Evolutionary conservation across 2,113 vertebrate genomes (phyloP), one percentile per base, ranked within the genome.

Genomic region (Perccottus glenii): DNA sequence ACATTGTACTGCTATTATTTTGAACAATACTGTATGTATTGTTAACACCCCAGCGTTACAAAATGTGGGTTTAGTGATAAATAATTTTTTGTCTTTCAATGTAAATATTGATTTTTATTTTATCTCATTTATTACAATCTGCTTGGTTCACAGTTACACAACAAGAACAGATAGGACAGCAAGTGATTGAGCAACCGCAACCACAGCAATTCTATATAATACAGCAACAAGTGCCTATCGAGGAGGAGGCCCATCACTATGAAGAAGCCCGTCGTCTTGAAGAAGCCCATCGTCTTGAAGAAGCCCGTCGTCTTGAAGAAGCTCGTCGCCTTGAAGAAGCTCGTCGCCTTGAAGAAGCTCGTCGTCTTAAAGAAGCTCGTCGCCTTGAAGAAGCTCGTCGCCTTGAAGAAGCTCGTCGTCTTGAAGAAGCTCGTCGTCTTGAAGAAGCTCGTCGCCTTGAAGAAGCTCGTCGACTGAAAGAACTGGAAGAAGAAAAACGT

Each of bases 401-500:
- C 3, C 4, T 27, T 9, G 49, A 51, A 51, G 49, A 51, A 27
- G 49, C 49, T 9, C n/a, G 49, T n/a, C n/a, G 9, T 15, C 8
- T n/a, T 10, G 57, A 43, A 32, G 42, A 43, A 10, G 57, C 42
- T 5, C 14, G 38, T 6, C 19, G 40, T 11, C 4, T 16, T 11
- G 16, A 60, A 6, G 59, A 58, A 11, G 12, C 51, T 12, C 27
- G 27, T 3, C n/a, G 2, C 9, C 9, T 53, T 6, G 51, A 58
- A 16, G 55, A 42, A 43, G 38, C 36, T 11, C 55, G n/a, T 4
- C 8, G 38, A 4, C 15, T 58, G 6, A 43, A 43, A 43, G 56
- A 58, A 40, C 16, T 65, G 0, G 75, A 85, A 27, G 75, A 84
- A 36, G 80, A 83, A 42, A 65, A 48, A 19, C 47, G 3, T 5